Conservation (phyloP, 1,140 invertebrate genomes). For the Anastatus disparis region DNA sequence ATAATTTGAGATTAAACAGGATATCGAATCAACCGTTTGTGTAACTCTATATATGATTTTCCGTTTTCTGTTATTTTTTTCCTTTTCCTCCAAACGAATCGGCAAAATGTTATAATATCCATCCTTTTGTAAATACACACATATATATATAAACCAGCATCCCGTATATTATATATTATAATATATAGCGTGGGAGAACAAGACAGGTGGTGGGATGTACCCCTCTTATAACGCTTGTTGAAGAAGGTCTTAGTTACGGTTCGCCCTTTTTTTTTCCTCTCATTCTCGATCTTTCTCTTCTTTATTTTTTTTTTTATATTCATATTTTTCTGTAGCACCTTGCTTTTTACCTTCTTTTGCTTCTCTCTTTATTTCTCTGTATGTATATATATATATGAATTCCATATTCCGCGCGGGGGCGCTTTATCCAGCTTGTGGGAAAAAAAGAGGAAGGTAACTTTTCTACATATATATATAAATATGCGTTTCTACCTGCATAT, state of each 20-base stretch:
- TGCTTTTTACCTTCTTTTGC: too few species aligned
- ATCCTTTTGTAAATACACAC: too few species aligned
- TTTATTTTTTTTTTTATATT: background rate
- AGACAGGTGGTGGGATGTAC: constrained; percentile 56
- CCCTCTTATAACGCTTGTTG: too few species aligned
- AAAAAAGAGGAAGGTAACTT: constrained; percentile 38
- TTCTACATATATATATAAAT: background rate
- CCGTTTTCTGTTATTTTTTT: too few species aligned
- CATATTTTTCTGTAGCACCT: constrained; percentile 52
- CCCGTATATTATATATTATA: constrained; percentile 24
- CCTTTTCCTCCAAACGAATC: constrained; percentile 29
- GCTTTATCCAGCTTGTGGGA: constrained; percentile 61
- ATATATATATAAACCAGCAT: too few species aligned
- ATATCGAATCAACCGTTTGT: too few species aligned
- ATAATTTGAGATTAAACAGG: too few species aligned
- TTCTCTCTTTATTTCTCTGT: background rate
- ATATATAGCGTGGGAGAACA: constrained; percentile 57
- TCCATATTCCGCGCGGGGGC: constrained; percentile 43
- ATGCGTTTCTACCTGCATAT: background rate
- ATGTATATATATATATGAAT: constrained; percentile 46
- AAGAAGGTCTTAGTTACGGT: constrained; percentile 19
- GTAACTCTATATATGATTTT: too few species aligned
- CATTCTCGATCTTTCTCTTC: background rate
- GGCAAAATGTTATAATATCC: too few species aligned
- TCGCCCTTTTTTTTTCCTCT: constrained; percentile 16